Evolutionary conservation across 2,113 vertebrate species (phyloP), one percentile per base, ranked within the genome.

Genomic region (Eretmochelys imbricata): DNA sequence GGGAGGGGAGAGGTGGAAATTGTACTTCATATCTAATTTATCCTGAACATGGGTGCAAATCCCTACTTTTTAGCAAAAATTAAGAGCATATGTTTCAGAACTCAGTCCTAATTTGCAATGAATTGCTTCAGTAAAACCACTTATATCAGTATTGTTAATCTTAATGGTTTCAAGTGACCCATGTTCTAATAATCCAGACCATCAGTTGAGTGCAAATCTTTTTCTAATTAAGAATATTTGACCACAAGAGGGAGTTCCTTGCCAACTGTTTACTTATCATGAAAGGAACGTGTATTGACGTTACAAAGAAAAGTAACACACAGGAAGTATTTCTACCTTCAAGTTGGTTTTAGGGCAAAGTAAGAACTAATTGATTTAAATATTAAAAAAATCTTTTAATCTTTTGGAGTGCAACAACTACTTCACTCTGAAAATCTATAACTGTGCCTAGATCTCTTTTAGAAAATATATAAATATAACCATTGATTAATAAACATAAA

Each of bases 161-260:
- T 96, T 97, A 97, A 95, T 93, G 85, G 38, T 91, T 98, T 98
- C 94, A 96, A 95, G 96, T 96, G 92, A 97, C 84, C 81, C 94
- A 53, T 83, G 51, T 92, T 98, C 83, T 96, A 97, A 94, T 95
- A 96, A 96, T 96, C 84, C 54, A 85, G 89, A 91, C 81, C 88
- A 93, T 94, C 69, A 78, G 42, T 65, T 72, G 65, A 65, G 93
- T 8, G 62, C 16, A 89, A 35, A 87, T 53, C 75, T 96, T 90
- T 95, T 69, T 94, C 98, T 94, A 98, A 98, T 98, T 97, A 97
- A 94, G 96, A 95, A 93, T 89, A 53, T 98, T 98, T 98, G 98
- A 98, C 99, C 99, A 99, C 99, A 99, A 99, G 99, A 99, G 99
- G 99, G 99, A 99, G 99, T 99, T 99, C 98, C 99, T 99, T 98